Percentiles rank a stretch among this genome's conserved stretches.
Evolutionary conservation across 2,797 vertebrate species (phyloP).

Genomic region (Sitta carolinensis): DNA sequence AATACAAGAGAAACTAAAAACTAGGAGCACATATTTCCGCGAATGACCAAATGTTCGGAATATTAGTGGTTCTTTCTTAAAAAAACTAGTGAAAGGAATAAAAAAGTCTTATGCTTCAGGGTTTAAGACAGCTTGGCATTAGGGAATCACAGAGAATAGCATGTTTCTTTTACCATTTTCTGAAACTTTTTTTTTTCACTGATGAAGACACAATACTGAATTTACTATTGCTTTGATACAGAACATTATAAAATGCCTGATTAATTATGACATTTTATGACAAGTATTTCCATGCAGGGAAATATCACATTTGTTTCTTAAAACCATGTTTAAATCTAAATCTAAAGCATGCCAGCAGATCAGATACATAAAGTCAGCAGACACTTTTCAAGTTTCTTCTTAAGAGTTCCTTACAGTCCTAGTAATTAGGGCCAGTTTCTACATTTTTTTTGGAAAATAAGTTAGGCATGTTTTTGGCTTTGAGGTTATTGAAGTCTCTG

Average conservation of each 20-base stretch:
- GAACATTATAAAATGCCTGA: background rate
- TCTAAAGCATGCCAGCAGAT: background rate
- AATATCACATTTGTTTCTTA: background rate
- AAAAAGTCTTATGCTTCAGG: background rate
- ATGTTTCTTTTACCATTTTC: background rate
- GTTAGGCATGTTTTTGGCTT: background rate
- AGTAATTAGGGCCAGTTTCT: background rate
- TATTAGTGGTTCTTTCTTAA: background rate
- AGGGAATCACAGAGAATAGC: background rate
- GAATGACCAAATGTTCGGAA: background rate
- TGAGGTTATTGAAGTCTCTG: slow-evolving; percentile 23
- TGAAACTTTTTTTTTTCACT: background rate
- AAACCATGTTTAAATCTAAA: background rate
- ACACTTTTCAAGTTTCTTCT: background rate
- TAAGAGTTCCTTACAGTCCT: background rate
- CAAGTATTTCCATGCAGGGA: background rate
- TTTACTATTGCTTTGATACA: background rate
- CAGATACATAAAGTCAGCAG: background rate
- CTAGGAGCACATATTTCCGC: background rate
- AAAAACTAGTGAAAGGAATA: background rate
- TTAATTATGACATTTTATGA: background rate
- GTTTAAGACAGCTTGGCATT: background rate
- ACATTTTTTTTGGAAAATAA: slow-evolving; percentile 15
- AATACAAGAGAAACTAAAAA: background rate
- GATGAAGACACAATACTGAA: background rate